Conservation (phyloP, 2,113 vertebrate genomes). For the Sprattus sprattus region DNA sequence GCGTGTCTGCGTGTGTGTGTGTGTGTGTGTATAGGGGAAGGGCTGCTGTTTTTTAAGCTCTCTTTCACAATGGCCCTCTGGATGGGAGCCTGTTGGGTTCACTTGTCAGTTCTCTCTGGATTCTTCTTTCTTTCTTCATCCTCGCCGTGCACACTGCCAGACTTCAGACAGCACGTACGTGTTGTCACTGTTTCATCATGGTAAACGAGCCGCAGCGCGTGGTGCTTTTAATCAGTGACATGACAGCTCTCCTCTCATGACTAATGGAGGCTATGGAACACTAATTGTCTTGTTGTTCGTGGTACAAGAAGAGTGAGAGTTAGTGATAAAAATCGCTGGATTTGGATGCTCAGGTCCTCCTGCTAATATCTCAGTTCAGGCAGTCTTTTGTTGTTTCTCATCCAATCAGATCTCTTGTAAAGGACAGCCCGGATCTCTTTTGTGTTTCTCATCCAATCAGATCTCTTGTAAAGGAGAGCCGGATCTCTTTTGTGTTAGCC, state of each 20-base stretch:
- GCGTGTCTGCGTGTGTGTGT: too few species aligned
- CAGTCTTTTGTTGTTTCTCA: not conserved
- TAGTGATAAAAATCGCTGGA: not conserved
- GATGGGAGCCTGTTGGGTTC: conserved; percentile 55
- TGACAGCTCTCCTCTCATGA: too few species aligned
- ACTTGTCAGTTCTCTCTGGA: conserved; percentile 49
- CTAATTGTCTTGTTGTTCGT: not conserved
- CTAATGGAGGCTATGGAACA: too few species aligned
- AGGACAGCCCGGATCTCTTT: not conserved
- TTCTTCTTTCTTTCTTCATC: conserved; percentile 42
- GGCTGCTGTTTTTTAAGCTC: conserved; percentile 40
- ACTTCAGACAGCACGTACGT: not conserved
- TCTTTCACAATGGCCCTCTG: conserved; percentile 60
- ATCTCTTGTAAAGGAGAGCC: not conserved
- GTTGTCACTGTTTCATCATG: not conserved
- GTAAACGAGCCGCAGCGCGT: not conserved
- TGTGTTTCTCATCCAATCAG: not conserved
- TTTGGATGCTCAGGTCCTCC: not conserved
- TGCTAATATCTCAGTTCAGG: not conserved
- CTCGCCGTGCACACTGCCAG: not conserved
- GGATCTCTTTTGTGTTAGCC: not conserved
- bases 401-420: not conserved
- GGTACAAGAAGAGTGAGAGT: not conserved
- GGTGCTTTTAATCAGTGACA: not conserved
- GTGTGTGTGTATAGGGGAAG: not conserved